phyloP scores from a whole-genome alignment of 30 jellyfish, hydroid and myxozoan species.

The Turritopsis dohrnii region DNA sequence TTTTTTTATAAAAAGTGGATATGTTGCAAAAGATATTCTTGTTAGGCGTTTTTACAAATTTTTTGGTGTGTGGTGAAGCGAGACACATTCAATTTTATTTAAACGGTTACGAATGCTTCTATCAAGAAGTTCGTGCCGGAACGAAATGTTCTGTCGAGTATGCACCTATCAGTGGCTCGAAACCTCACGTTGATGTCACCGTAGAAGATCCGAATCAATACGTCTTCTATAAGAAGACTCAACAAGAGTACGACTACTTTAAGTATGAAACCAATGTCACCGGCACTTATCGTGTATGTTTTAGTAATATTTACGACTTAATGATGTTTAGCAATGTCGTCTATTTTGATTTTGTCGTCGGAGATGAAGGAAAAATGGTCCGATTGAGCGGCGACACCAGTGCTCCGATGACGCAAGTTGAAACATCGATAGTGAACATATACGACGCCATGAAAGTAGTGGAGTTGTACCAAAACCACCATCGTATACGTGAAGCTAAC shows the following conservation, averaged over 20 bases:
- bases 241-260: slow-evolving; percentile 72
- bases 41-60: neutral
- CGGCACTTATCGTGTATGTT: slow-evolving; percentile 93
- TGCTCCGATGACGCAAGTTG: slow-evolving; percentile 88
- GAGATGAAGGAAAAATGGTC: slow-evolving; percentile 70
- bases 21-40: neutral
- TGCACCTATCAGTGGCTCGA: slow-evolving; percentile 97
- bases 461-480: slow-evolving; percentile 94
- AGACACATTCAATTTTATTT: slow-evolving; percentile 84
- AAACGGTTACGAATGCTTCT: slow-evolving; percentile 95
- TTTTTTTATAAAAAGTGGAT: neutral
- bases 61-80: neutral
- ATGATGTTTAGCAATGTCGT: slow-evolving; percentile 85
- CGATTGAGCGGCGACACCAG: slow-evolving; percentile 39
- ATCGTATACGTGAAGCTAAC: slow-evolving; percentile 91
- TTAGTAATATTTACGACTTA: slow-evolving; percentile 84
- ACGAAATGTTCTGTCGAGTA: slow-evolving; percentile 69
- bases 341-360: slow-evolving; percentile 77
- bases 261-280: slow-evolving; percentile 71
- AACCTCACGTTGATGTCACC: slow-evolving; percentile 94
- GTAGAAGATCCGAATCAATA: slow-evolving; percentile 85
- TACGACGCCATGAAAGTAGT: slow-evolving; percentile 88
- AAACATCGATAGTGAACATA: slow-evolving; percentile 85
- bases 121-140: slow-evolving; percentile 59
- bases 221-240: slow-evolving; percentile 71